A percentile compares a stretch with the other conserved stretches of the same genome.
phyloP scores from a whole-genome alignment of 1,140 invertebrate genomes.

The Euura saliciscinereae region DNA sequence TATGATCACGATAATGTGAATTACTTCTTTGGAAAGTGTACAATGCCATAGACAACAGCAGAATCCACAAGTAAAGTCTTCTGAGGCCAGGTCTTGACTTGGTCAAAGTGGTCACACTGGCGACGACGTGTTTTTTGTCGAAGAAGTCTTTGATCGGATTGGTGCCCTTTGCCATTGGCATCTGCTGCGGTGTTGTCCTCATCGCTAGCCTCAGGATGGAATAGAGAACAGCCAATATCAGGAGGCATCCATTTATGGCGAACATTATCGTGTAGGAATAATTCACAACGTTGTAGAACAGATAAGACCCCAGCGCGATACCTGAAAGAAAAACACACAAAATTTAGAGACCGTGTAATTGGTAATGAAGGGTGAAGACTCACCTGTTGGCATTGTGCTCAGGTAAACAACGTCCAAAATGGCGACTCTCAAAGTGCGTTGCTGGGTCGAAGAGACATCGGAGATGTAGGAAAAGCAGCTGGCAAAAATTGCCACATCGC shows the following conservation, averaged over 20 bases:
- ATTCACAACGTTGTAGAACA: constrained; percentile 63
- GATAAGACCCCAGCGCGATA: constrained; percentile 57
- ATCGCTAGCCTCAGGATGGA: constrained; percentile 65
- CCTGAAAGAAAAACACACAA: constrained; percentile 46
- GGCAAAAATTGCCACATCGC: constrained; percentile 77
- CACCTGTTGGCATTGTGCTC: constrained; percentile 75
- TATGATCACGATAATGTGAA: background rate
- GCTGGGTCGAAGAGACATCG: constrained; percentile 67
- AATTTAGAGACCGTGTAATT: constrained; percentile 3
- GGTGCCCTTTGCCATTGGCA: constrained; percentile 61
- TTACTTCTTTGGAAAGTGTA: constrained; percentile 77
- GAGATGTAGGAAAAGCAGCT: constrained; percentile 76
- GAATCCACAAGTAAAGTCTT: constrained; percentile 67
- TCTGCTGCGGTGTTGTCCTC: constrained; percentile 68
- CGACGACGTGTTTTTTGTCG: constrained; percentile 67
- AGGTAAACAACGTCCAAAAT: constrained; percentile 77
- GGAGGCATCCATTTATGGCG: constrained; percentile 66
- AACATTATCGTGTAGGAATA: constrained; percentile 75
- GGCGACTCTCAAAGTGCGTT: constrained; percentile 73
- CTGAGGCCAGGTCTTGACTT: constrained; percentile 61
- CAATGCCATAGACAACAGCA: constrained; percentile 72
- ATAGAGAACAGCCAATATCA: constrained; percentile 69
- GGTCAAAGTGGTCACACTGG: constrained; percentile 65
- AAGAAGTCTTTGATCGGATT: constrained; percentile 74
- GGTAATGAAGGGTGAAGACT: background rate